Conservation (phyloP, 2,113 vertebrate species). For the Piaya cayana region DNA sequence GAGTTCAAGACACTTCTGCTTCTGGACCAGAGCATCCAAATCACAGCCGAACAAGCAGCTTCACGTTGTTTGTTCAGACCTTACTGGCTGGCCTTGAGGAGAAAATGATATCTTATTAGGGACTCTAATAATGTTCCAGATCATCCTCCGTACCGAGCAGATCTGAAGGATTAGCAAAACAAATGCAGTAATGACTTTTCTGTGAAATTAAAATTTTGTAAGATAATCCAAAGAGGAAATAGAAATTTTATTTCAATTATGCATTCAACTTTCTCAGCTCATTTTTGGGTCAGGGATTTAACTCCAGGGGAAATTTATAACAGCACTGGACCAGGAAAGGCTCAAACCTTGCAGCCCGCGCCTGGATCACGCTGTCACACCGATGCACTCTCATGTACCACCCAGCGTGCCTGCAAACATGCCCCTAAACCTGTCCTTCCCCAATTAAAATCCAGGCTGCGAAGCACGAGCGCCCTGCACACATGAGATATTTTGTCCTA, state of each 20-base stretch:
- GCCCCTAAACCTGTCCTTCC: not conserved
- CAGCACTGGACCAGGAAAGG: accelerated
- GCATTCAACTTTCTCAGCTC: conserved; percentile 15
- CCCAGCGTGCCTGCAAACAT: accelerated
- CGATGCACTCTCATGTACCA: not conserved
- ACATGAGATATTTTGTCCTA: not conserved
- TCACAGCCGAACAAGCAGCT: not conserved
- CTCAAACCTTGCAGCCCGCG: not conserved
- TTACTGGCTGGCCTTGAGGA: not conserved
- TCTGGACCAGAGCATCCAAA: not conserved
- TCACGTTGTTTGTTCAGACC: conserved; percentile 18
- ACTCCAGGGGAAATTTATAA: not conserved
- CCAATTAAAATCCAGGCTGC: not conserved
- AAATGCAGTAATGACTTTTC: conserved; percentile 53
- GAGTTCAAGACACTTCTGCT: not conserved
- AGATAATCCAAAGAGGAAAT: conserved; percentile 58
- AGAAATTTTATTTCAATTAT: conserved; percentile 64
- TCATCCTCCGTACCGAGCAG: conserved; percentile 35
- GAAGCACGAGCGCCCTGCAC: accelerated
- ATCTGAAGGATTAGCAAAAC: conserved; percentile 67
- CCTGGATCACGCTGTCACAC: accelerated
- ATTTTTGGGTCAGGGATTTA: not conserved
- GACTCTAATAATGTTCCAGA: conserved; percentile 47
- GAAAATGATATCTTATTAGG: conserved; percentile 57
- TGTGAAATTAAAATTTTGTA: conserved; percentile 57